These are phyloP conservation scores for Drosophila sulfurigaster DNA, from an alignment of 1,140 invertebrate species.

Conservation along the genomic window DNA sequence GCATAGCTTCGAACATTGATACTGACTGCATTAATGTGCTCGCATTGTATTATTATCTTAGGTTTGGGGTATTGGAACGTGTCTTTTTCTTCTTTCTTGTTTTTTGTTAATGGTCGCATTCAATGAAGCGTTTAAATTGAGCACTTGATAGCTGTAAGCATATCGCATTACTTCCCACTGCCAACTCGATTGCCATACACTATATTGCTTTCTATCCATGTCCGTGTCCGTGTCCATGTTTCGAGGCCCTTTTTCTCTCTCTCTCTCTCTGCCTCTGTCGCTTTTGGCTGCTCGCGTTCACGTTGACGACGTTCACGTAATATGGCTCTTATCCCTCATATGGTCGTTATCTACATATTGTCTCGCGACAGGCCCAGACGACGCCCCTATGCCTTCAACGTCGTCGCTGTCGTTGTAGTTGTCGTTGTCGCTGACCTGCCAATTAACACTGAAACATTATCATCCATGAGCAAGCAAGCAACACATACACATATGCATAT, in stretches of 20 bases:
- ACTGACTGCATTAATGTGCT: background rate
- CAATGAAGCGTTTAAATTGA: constrained; percentile 24
- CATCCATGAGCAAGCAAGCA: constrained; percentile 28
- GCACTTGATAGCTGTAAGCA: constrained; percentile 12
- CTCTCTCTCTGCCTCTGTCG: too few species aligned
- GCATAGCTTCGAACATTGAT: background rate
- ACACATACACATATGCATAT: background rate
- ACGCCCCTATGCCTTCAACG: background rate
- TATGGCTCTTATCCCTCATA: constrained; percentile 12
- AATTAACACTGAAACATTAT: constrained; percentile 56
- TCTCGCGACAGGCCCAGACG: constrained; percentile 6
- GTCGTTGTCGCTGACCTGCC: constrained; percentile 25
- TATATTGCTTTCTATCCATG: background rate
- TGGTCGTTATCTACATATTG: constrained; percentile 41
- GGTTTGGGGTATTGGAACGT: background rate
- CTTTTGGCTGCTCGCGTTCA: background rate
- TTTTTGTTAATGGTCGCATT: constrained; percentile 17
- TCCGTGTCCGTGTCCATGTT: too few species aligned
- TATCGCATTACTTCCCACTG: constrained; percentile 29
- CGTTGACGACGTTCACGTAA: background rate
- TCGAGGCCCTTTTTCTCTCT: too few species aligned
- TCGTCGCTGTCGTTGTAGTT: too few species aligned
- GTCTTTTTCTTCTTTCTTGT: background rate
- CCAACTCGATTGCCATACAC: constrained; percentile 10
- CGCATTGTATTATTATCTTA: background rate